A percentile compares a stretch with the other conserved stretches of the same genome.
Conservation (phyloP, 2,113 vertebrate genomes). For the Pungitius pungitius region DNA sequence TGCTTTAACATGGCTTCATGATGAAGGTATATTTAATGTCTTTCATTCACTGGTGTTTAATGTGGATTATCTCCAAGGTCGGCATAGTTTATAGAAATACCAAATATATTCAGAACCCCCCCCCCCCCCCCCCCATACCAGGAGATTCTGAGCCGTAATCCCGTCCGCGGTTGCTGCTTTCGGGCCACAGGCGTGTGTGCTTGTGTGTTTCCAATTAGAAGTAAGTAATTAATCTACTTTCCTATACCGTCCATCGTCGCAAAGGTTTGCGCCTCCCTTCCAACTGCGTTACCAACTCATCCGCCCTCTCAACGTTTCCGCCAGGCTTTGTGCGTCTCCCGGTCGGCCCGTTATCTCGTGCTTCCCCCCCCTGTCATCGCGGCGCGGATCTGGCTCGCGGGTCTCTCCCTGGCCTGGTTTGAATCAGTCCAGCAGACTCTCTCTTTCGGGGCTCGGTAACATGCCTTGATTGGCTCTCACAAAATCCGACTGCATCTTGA, state of each 20-base stretch:
- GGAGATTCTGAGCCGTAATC: constrained; percentile 22
- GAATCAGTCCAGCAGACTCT: constrained; percentile 68
- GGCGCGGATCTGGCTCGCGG: constrained; percentile 34
- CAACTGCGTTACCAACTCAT: not conserved
- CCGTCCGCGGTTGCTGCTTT: constrained; percentile 22
- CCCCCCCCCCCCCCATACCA: constrained; percentile 16
- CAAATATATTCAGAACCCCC: constrained; percentile 57
- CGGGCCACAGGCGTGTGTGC: constrained; percentile 13
- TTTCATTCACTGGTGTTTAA: not conserved
- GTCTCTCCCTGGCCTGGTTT: constrained; percentile 73
- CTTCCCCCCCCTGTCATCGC: constrained; percentile 38
- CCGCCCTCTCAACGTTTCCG: not conserved
- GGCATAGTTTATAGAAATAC: not conserved
- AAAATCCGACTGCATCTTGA: constrained; percentile 81
- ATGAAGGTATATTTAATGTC: not conserved
- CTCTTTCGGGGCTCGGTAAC: constrained; percentile 73
- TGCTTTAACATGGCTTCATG: constrained; percentile 1
- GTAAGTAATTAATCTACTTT: not conserved
- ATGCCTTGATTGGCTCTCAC: constrained; percentile 75
- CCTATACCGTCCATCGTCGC: not conserved
- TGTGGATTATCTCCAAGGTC: not conserved
- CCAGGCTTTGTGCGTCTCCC: constrained; percentile 7
- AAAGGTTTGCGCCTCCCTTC: not conserved
- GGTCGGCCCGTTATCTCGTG: constrained; percentile 22
- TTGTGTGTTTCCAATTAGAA: not conserved